Evolutionary conservation across 2,113 vertebrate species (phyloP), one percentile per base, ranked within the genome.

Genomic region (Saccopteryx bilineata): DNA sequence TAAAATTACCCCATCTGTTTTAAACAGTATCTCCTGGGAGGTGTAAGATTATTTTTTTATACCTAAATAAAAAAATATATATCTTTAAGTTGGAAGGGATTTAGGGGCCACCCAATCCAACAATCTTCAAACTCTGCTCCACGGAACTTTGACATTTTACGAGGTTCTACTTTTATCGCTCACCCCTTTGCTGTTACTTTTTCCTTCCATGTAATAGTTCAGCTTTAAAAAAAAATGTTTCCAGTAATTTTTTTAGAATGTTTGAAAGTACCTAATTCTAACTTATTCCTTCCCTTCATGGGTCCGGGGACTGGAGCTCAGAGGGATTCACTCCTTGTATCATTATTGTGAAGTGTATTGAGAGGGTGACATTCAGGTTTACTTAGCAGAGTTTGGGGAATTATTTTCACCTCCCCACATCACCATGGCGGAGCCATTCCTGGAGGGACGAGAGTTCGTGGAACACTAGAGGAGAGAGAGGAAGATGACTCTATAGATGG

Each of bases 61-160:
- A 83, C 79, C 8, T 11, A 83, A 93, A 63, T 66, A 9, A 31
- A 80, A 93, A 92, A 93, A 65, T 58, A 90, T 39, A 31, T 23
- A n/a, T n/a, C 48, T 61, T 13, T 60, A 83, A 75, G 12, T 79
- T 63, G 28, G 90, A 96, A 90, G 24, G 19, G 5, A 68, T 33
- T 79, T 90, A 63, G 12, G 10, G 46, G 19, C 12, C 9, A 58
- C 60, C 26, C 61, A 72, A 39, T 8, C 17, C 33, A 50, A 24
- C 71, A 61, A 71, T 91, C 79, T 91, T 76, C 48, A 95, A 90
- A 88, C 17, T 79, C 48, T 80, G 28, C 11, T 85, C 68, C 26
- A 46, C 1, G 28, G 79, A 72, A 31, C 17, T 7, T 33, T 91
- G 61, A 58, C 17, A 15, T 85, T 85, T 96, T 28, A 1, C 9